Evolutionary conservation across 2,888 invertebrate species (phyloP).

Genomic region (Drosophila nr. medialis): DNA sequence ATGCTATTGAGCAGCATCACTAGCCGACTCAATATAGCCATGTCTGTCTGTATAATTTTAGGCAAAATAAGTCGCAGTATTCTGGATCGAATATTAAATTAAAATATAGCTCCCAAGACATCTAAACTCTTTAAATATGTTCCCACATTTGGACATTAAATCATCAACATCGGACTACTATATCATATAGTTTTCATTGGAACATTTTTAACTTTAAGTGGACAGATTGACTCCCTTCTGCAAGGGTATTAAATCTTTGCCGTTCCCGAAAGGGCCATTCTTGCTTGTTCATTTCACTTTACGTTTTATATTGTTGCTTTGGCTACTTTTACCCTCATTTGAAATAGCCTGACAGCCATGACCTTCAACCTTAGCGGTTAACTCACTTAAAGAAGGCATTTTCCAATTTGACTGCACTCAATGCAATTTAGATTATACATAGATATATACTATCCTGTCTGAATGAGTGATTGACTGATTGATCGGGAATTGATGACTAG

Average conservation of each 20-base stretch:
- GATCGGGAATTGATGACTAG: not conserved
- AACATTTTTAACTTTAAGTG: not conserved
- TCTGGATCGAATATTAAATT: not conserved
- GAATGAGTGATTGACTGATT: not conserved
- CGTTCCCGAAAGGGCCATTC: not conserved
- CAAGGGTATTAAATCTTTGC: not conserved
- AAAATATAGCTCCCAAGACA: not conserved
- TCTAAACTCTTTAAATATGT: not conserved
- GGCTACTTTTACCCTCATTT: conserved; percentile 6
- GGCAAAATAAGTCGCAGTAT: not conserved
- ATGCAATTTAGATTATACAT: not conserved
- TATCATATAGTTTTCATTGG: not conserved
- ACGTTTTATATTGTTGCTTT: conserved; percentile 24
- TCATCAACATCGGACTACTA: not conserved
- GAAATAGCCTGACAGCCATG: not conserved
- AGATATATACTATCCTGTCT: not conserved
- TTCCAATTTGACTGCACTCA: conserved; percentile 19
- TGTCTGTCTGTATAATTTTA: too few relatives aligned
- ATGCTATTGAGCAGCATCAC: not conserved
- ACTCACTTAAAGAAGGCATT: conserved; percentile 15
- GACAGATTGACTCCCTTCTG: not conserved
- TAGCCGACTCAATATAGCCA: not conserved
- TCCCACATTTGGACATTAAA: not conserved
- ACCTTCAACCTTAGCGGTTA: conserved; percentile 19
- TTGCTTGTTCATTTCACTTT: conserved; percentile 16